phyloP scores from a whole-genome alignment of 1,140 invertebrate species.

The Zelostemma sp. region DNA sequence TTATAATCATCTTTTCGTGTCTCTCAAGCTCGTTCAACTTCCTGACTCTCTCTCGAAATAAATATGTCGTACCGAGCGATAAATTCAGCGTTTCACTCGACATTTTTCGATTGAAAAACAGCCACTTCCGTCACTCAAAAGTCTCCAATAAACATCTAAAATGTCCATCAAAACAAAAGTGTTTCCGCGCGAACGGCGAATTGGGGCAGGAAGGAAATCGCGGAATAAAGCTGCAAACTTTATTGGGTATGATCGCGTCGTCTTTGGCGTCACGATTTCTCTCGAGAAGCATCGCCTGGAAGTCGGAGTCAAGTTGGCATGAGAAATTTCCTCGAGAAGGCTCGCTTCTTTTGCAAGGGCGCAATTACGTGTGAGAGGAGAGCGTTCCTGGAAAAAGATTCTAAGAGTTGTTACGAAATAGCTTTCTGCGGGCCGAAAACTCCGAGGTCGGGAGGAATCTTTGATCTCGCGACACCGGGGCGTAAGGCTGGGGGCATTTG shows the following conservation, averaged over 20 bases:
- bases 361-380: constrained; percentile 23
- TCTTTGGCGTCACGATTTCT: neutral
- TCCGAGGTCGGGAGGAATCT: too few species aligned
- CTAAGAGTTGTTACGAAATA: constrained; percentile 39
- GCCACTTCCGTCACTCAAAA: too few species aligned
- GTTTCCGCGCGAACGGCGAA: constrained; percentile 34
- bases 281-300: constrained; percentile 33
- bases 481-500: constrained; percentile 39
- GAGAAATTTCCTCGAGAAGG: constrained; percentile 37
- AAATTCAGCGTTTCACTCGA: constrained; percentile 30
- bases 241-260: neutral
- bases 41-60: constrained; percentile 31
- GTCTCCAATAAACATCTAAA: too few species aligned
- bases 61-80: constrained; percentile 27
- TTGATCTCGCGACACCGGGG: constrained; percentile 42
- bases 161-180: too few species aligned
- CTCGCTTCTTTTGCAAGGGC: constrained; percentile 14
- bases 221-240: too few species aligned
- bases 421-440: too few species aligned
- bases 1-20: constrained; percentile 47
- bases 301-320: constrained; percentile 39
- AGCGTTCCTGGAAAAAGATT: constrained; percentile 28
- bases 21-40: constrained; percentile 29
- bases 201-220: neutral
- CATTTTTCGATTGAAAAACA: constrained; percentile 18